Evolutionary conservation across 2,797 vertebrate genomes (phyloP).

Genomic region (Cichlasoma orientale): DNA sequence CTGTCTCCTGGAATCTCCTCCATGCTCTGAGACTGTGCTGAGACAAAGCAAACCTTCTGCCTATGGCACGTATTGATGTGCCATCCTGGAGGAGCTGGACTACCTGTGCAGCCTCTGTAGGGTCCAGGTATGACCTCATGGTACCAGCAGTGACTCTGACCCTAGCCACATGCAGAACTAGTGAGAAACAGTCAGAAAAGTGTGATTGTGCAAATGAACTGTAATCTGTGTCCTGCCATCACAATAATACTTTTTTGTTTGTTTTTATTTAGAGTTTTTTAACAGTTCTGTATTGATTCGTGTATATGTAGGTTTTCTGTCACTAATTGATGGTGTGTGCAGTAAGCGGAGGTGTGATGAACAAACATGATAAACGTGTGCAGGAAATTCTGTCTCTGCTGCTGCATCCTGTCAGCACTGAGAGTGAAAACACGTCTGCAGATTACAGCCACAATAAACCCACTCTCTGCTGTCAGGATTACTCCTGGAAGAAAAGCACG

Average conservation of each 20-base stretch:
- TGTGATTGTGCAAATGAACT: background rate
- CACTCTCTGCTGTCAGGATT: background rate
- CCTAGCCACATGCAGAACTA: too few species aligned
- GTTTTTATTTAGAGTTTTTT: too few species aligned
- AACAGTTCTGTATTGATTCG: background rate
- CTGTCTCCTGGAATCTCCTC: too few species aligned
- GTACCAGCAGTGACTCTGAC: too few species aligned
- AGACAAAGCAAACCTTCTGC: too few species aligned
- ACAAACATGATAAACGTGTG: background rate
- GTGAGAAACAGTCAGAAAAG: too few species aligned
- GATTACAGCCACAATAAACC: background rate
- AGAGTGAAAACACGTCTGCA: background rate
- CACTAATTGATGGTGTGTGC: background rate
- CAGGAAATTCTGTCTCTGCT: background rate
- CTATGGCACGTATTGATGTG: too few species aligned
- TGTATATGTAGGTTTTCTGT: background rate
- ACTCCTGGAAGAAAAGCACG: background rate
- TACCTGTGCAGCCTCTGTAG: too few species aligned
- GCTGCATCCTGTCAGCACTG: background rate
- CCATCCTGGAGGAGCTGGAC: too few species aligned
- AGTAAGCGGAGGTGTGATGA: background rate
- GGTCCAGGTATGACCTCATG: too few species aligned
- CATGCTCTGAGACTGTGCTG: too few species aligned
- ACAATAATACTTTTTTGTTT: background rate
- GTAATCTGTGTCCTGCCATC: slow-evolving; percentile 8